phyloP scores from a whole-genome alignment of 37 sponge, comb jelly and placozoan species.

The Beroe forskalii region DNA sequence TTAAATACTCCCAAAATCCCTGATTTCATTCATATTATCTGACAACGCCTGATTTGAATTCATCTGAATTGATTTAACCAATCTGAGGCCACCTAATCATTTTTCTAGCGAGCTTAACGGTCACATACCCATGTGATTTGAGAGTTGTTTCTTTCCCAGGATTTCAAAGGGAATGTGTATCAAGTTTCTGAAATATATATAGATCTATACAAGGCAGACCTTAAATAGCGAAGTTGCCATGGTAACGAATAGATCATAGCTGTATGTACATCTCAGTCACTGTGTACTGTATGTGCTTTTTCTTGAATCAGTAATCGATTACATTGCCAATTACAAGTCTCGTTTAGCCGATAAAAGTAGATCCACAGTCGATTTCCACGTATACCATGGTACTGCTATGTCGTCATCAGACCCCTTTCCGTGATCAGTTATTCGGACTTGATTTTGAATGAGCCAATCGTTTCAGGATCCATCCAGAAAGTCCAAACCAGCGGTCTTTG shows the following conservation, averaged over 20 bases:
- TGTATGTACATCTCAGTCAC: background rate
- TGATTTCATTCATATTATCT: no score
- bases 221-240: background rate
- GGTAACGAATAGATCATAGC: background rate
- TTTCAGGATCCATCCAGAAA: conserved; percentile 42
- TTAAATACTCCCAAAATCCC: no score
- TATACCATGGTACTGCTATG: background rate
- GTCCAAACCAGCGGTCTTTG: conserved; percentile 8
- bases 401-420: background rate
- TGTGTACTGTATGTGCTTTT: background rate
- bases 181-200: background rate
- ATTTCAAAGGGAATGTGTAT: background rate
- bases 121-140: no score
- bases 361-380: background rate
- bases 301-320: background rate
- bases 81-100: no score
- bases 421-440: background rate
- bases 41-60: no score
- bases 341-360: background rate
- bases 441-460: conserved; percentile 27
- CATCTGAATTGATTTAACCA: no score
- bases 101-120: no score
- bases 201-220: background rate
- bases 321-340: background rate
- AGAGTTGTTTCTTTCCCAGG: background rate